Conservation (phyloP, 30 jellyfish, hydroid and myxozoan genomes). For the Aurelia coerulea region DNA sequence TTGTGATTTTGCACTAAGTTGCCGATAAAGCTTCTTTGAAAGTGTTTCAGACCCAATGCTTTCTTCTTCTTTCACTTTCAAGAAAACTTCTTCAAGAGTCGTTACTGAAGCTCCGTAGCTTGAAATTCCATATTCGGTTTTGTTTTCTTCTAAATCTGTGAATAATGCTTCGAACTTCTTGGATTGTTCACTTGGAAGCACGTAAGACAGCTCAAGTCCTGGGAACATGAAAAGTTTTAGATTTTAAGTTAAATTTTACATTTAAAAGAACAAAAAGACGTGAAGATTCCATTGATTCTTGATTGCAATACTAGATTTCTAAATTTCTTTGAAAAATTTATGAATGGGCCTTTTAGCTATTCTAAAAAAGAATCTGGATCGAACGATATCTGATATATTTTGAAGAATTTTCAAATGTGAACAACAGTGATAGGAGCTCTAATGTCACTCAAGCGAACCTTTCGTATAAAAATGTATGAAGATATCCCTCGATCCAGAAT, state of each 20-base stretch:
- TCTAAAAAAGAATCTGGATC: too few relatives aligned
- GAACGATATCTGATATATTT: too few relatives aligned
- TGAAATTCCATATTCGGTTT: constrained; percentile 73
- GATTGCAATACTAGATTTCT: too few relatives aligned
- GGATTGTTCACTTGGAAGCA: constrained; percentile 84
- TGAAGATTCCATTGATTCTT: too few relatives aligned
- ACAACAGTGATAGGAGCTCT: too few relatives aligned
- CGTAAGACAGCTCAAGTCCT: constrained; percentile 90
- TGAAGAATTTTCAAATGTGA: too few relatives aligned
- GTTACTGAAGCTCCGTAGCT: constrained; percentile 97
- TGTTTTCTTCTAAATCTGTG: constrained; percentile 74
- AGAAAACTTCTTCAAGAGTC: constrained; percentile 91
- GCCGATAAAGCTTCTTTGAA: constrained; percentile 74
- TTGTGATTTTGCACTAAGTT: constrained; percentile 64
- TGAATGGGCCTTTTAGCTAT: too few relatives aligned
- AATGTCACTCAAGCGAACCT: too few relatives aligned
- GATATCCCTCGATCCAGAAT: too few relatives aligned
- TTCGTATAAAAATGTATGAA: too few relatives aligned
- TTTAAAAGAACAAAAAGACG: background rate
- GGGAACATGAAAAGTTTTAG: background rate
- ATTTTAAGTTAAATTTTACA: background rate
- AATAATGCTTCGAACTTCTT: constrained; percentile 71
- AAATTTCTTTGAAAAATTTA: too few relatives aligned
- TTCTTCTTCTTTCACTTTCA: constrained; percentile 78
- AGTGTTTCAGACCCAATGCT: constrained; percentile 22